phyloP scores from a whole-genome alignment of 2,888 invertebrate species.

The Drosophila bunnanda region DNA sequence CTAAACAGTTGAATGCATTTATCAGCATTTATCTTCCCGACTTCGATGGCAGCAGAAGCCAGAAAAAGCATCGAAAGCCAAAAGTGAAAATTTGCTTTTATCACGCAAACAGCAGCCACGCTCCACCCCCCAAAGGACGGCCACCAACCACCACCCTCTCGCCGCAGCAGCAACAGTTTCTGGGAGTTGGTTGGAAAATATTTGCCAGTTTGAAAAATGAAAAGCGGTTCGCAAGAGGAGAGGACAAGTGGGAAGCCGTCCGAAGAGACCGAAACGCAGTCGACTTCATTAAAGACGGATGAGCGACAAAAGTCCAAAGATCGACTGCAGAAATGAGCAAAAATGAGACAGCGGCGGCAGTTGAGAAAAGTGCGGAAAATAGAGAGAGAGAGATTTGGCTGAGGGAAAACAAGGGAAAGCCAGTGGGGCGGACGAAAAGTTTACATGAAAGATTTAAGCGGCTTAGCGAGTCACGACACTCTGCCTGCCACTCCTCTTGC shows the following conservation, averaged over 20 bases:
- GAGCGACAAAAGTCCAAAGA: conserved; percentile 54
- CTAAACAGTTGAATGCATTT: conserved; percentile 32
- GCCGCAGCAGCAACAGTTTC: conserved; percentile 67
- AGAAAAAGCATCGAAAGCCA: conserved; percentile 44
- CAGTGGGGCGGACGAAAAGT: conserved; percentile 56
- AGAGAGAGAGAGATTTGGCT: background rate
- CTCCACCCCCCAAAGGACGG: background rate
- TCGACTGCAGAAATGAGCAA: conserved; percentile 55
- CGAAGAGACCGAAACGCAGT: conserved; percentile 45
- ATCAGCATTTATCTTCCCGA: conserved; percentile 35
- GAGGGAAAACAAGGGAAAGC: conserved; percentile 6
- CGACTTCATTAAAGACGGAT: conserved; percentile 72
- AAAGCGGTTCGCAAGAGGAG: conserved; percentile 1
- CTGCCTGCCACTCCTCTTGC: background rate
- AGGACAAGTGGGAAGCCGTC: conserved; percentile 5
- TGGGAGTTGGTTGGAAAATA: conserved; percentile 40
- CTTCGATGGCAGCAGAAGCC: conserved; percentile 28
- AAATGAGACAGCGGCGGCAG: background rate
- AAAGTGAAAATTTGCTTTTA: conserved; percentile 71
- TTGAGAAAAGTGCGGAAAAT: background rate
- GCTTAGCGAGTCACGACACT: conserved; percentile 68
- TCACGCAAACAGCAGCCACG: conserved; percentile 67
- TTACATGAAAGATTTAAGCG: conserved; percentile 79
- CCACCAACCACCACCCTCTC: background rate
- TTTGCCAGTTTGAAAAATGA: conserved; percentile 39